phyloP scores from a whole-genome alignment of 2,797 vertebrate species.

The Platalea minor region DNA sequence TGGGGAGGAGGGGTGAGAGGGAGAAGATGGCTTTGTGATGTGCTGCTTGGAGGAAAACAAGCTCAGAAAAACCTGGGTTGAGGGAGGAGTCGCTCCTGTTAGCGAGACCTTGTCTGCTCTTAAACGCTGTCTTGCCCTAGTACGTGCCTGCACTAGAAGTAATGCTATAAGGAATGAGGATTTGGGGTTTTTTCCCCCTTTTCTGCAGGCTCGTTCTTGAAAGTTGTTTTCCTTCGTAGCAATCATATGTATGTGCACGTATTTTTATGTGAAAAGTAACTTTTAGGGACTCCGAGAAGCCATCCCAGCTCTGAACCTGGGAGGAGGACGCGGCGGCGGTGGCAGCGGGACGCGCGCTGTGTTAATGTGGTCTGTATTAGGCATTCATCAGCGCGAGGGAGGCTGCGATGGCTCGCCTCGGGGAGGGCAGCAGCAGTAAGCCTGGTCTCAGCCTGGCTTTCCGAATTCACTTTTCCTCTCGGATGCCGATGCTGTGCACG shows the following conservation, averaged over 20 bases:
- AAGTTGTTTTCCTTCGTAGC: not conserved
- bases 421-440: not conserved
- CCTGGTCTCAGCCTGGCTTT: not conserved
- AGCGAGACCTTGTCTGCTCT: not conserved
- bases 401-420: not conserved
- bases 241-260: not conserved
- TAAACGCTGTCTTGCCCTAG: not conserved
- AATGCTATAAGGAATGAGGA: not conserved
- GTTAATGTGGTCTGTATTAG: not conserved
- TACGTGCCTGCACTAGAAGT: not conserved
- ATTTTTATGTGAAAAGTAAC: not conserved
- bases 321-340: not conserved
- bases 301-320: not conserved
- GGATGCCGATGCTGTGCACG: fast-evolving
- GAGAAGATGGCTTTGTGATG: constrained; percentile 52
- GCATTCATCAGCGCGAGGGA: fast-evolving
- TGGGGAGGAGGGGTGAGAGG: not conserved
- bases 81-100: not conserved
- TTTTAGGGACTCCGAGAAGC: not conserved
- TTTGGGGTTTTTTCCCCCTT: not conserved
- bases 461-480: not conserved
- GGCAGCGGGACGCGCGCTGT: not conserved
- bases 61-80: not conserved
- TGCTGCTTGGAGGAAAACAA: constrained; percentile 34
- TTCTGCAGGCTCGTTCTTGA: constrained; percentile 19